These are phyloP conservation scores for Fulica atra DNA, from an alignment of 2,113 vertebrate species.

Conservation along the genomic window DNA sequence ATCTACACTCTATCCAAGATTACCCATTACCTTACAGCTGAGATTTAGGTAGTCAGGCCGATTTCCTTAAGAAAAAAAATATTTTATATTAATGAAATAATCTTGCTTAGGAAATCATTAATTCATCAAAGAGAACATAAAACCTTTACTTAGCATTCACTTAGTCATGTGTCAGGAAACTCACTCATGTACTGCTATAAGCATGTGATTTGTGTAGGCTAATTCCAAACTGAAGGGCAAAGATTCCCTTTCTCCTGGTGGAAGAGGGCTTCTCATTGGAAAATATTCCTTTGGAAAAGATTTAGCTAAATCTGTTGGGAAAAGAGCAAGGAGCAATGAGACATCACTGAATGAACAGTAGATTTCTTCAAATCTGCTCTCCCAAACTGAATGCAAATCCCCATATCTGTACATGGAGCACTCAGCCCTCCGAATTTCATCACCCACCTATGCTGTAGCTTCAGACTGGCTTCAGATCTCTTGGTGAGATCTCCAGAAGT, in stretches of 20 bases:
- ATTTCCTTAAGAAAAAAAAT: neutral
- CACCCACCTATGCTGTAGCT: neutral
- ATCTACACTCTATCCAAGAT: neutral
- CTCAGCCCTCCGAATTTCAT: neutral
- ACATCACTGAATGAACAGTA: neutral
- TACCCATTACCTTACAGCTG: neutral
- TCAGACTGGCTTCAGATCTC: neutral
- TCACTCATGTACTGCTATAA: neutral
- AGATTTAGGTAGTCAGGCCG: neutral
- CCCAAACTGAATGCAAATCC: neutral
- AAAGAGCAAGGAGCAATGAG: neutral
- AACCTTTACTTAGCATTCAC: neutral
- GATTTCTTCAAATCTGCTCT: neutral
- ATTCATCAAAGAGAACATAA: neutral
- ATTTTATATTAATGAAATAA: neutral
- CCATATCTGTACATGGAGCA: accelerated
- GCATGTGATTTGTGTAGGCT: neutral
- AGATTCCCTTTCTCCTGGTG: neutral
- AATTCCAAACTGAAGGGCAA: neutral
- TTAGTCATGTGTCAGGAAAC: neutral
- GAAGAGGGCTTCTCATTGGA: neutral
- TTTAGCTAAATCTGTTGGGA: neutral
- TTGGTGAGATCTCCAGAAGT: neutral
- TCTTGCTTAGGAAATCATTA: neutral
- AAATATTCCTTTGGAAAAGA: neutral